These are phyloP conservation scores for Pseudoips prasinana DNA, from an alignment of 2,888 invertebrate species.

Conservation along the genomic window DNA sequence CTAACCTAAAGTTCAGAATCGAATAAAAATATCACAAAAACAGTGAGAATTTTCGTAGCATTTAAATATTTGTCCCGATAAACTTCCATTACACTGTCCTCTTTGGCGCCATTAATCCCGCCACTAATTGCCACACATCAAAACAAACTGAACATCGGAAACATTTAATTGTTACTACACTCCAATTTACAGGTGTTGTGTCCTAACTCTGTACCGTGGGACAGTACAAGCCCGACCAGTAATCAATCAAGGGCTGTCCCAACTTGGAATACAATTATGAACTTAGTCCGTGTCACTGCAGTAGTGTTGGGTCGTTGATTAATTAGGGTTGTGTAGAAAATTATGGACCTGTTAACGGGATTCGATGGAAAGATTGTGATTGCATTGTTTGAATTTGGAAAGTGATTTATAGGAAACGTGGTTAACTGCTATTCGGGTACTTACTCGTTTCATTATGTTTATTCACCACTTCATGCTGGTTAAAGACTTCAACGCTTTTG, in stretches of 20 bases:
- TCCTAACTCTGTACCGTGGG: constrained; percentile 52
- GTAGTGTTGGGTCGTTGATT: constrained; percentile 64
- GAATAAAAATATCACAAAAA: too few relatives aligned
- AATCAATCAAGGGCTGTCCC: constrained; percentile 76
- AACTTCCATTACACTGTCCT: too few relatives aligned
- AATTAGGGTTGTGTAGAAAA: constrained; percentile 50
- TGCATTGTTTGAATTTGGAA: constrained; percentile 5
- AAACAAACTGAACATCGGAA: constrained; percentile 19
- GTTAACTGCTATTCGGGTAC: too few relatives aligned
- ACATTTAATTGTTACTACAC: constrained; percentile 30
- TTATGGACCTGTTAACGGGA: constrained; percentile 14
- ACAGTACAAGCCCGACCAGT: constrained; percentile 45
- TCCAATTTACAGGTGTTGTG: constrained; percentile 51
- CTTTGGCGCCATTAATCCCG: neutral
- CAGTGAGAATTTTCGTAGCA: too few relatives aligned
- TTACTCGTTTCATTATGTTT: too few relatives aligned
- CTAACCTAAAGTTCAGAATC: too few relatives aligned
- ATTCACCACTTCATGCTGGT: too few relatives aligned
- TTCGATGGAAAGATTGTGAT: neutral
- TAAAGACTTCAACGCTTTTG: too few relatives aligned
- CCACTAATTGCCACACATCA: constrained; percentile 11
- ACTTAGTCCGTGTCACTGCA: constrained; percentile 73
- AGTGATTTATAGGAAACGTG: neutral
- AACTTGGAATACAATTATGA: constrained; percentile 80
- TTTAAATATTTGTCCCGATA: too few relatives aligned